Base-by-base conservation (phyloP, 2,113 vertebrate genomes). In the Pelmatolapia mariae region DNA sequence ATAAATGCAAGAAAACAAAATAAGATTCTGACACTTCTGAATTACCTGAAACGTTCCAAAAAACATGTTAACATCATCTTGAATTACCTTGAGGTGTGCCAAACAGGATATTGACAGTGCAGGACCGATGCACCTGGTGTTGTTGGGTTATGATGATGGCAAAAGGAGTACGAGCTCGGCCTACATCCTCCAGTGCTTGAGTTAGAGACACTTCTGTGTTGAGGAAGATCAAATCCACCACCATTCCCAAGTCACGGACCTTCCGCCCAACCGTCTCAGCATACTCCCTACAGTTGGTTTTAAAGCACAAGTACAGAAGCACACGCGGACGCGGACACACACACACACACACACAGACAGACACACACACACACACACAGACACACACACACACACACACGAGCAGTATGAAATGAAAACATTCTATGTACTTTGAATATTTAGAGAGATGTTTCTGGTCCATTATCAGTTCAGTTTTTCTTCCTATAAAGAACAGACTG, bases 221-320 rank as follows among this genome's bases (percentile, higher is more conserved):
- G 87, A 99, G 98, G 95, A 99, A 99, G 95, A 99, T 99, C 92
- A 99, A 96, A 94, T 99, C 99, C 93, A 99, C 99, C 33, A 99
- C 97, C 98, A 99, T 99, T 86, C 98, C 98, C 79, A 99, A 94
- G 87, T 99, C 98, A 79, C 98, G 97, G 31, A 99, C 97, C 90
- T 99, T 99, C 47, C 99, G 95, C n/a, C 99, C 99, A 80, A 99
- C 98, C 1, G 98, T 98, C 93, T 99, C 99, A 0, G 99, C 98
- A 50, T 99, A 99, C 92, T 99, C 98, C 97, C 99, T 98, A 88
- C 84, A 93, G 93, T 88, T 82, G 89, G 80, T 91, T 87, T 86
- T 11, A 3, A 91, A 93, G 47, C 19, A 78, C 8, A 85, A 40
- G 82, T 29, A 86, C 80, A 13, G 2, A 38, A 1, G 0, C 5